Percentiles rank a stretch among this genome's conserved stretches.
phyloP scores from a whole-genome alignment of 2,113 vertebrate species.

The Clarias macrocephalus region DNA sequence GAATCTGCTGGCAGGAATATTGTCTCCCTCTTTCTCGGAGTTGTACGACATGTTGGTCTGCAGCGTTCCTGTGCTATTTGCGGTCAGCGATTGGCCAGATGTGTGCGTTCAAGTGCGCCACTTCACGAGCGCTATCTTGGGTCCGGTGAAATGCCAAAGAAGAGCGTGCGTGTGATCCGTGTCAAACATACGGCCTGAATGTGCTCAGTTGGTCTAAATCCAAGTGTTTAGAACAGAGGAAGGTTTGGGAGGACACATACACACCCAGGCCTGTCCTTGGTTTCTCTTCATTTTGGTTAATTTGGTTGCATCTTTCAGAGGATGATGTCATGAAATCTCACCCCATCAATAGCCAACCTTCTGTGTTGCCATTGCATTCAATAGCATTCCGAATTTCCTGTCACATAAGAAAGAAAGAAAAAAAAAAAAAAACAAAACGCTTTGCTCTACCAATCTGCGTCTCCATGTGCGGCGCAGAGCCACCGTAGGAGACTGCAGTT shows the following conservation, averaged over 20 bases:
- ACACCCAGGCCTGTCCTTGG: background rate
- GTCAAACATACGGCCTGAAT: slow-evolving; percentile 53
- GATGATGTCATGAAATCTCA: slow-evolving; percentile 60
- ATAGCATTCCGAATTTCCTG: slow-evolving; percentile 45
- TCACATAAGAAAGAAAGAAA: slow-evolving; percentile 44
- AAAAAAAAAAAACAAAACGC: slow-evolving; percentile 21
- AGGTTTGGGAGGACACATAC: background rate
- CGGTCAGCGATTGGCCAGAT: slow-evolving; percentile 84
- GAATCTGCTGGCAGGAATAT: slow-evolving; percentile 48
- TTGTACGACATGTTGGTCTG: slow-evolving; percentile 77
- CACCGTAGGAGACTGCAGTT: slow-evolving; percentile 45
- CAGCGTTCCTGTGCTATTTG: slow-evolving; percentile 85
- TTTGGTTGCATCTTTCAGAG: slow-evolving; percentile 57
- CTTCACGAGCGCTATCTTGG: slow-evolving; percentile 75
- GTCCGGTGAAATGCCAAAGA: slow-evolving; percentile 78
- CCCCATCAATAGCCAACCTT: slow-evolving; percentile 52
- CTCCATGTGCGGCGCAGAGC: background rate
- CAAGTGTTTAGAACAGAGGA: background rate
- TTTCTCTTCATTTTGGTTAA: slow-evolving; percentile 25
- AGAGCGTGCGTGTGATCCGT: slow-evolving; percentile 72
- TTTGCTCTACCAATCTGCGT: background rate
- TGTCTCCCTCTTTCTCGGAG: slow-evolving; percentile 52
- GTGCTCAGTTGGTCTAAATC: slow-evolving; percentile 53
- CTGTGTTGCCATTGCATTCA: slow-evolving; percentile 50
- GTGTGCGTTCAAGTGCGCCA: slow-evolving; percentile 79